Conservation (phyloP, 1,140 invertebrate species). For the Drosophila nasuta region DNA sequence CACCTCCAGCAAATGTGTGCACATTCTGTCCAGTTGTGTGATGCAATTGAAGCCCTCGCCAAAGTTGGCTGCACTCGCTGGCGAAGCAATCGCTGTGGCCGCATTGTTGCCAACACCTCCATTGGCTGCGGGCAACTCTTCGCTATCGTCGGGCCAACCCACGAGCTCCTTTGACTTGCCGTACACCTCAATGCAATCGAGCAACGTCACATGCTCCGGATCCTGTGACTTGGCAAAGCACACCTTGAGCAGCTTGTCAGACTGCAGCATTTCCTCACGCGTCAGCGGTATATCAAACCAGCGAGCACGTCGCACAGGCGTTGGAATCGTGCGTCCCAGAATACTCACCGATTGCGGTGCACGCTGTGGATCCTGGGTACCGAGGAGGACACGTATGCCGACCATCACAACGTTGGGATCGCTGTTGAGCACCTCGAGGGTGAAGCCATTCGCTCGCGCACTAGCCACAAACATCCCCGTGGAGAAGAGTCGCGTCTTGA, state of each 20-base stretch:
- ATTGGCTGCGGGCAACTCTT: slow-evolving; percentile 88
- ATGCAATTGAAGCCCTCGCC: slow-evolving; percentile 80
- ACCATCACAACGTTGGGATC: slow-evolving; percentile 95
- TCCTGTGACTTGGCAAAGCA: slow-evolving; percentile 96
- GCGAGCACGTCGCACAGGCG: slow-evolving; percentile 91
- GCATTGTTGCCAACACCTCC: slow-evolving; percentile 17
- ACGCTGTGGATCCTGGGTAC: slow-evolving; percentile 93
- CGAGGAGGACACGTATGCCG: slow-evolving; percentile 93
- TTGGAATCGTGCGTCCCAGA: slow-evolving; percentile 92
- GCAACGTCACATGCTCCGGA: slow-evolving; percentile 94
- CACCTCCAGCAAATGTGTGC: slow-evolving; percentile 91
- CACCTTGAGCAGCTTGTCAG: slow-evolving; percentile 96
- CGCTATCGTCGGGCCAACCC: slow-evolving; percentile 98
- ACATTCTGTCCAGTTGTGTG: slow-evolving; percentile 86
- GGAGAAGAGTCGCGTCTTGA: slow-evolving; percentile 96
- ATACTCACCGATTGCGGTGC: slow-evolving; percentile 90
- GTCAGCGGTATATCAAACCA: slow-evolving; percentile 99
- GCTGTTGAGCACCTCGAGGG: slow-evolving; percentile 94
- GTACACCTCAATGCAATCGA: slow-evolving; percentile 96
- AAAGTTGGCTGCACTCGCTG: slow-evolving; percentile 52
- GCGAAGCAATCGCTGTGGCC: slow-evolving; percentile 21
- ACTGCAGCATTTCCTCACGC: slow-evolving; percentile 96
- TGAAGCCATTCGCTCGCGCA: slow-evolving; percentile 94
- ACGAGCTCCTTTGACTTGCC: slow-evolving; percentile 98
- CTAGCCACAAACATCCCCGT: slow-evolving; percentile 95